A percentile compares a stretch with the other conserved stretches of the same genome.
phyloP scores from a whole-genome alignment of 1,140 invertebrate genomes.

The Drosophila ficusphila region DNA sequence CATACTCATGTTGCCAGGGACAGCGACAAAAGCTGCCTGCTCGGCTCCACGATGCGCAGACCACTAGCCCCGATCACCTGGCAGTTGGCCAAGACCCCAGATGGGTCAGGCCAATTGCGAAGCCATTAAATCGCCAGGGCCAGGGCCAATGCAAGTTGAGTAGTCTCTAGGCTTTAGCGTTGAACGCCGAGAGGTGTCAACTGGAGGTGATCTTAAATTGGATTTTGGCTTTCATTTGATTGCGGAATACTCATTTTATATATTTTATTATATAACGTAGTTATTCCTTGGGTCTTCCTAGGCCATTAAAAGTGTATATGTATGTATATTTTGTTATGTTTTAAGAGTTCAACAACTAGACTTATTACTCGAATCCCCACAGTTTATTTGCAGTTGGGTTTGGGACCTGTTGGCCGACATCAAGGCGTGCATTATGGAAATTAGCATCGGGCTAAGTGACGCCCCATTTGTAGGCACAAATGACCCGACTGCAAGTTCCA shows the following conservation, averaged over 20 bases:
- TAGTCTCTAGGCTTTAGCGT: slow-evolving; percentile 23
- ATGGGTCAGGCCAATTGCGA: slow-evolving; percentile 70
- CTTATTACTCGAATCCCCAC: slow-evolving; percentile 5
- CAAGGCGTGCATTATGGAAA: slow-evolving; percentile 67
- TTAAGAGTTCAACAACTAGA: background rate
- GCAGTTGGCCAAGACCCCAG: slow-evolving; percentile 25
- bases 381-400: slow-evolving; percentile 18
- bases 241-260: slow-evolving; percentile 40
- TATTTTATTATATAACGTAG: background rate
- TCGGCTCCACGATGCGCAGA: slow-evolving; percentile 19
- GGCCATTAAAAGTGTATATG: too few relatives aligned
- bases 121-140: slow-evolving; percentile 73
- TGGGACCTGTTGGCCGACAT: slow-evolving; percentile 47
- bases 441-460: slow-evolving; percentile 71
- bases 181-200: slow-evolving; percentile 21
- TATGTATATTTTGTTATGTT: too few relatives aligned
- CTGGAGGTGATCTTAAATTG: slow-evolving; percentile 55
- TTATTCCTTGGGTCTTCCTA: background rate
- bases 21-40: slow-evolving; percentile 48
- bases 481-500: slow-evolving; percentile 56
- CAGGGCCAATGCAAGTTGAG: slow-evolving; percentile 52
- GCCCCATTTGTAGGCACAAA: slow-evolving; percentile 68
- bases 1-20: slow-evolving; percentile 77
- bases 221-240: slow-evolving; percentile 36
- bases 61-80: slow-evolving; percentile 27